These are phyloP conservation scores for Xiphophorus maculatus DNA, from an alignment of 2,113 vertebrate genomes.

Conservation along the genomic window DNA sequence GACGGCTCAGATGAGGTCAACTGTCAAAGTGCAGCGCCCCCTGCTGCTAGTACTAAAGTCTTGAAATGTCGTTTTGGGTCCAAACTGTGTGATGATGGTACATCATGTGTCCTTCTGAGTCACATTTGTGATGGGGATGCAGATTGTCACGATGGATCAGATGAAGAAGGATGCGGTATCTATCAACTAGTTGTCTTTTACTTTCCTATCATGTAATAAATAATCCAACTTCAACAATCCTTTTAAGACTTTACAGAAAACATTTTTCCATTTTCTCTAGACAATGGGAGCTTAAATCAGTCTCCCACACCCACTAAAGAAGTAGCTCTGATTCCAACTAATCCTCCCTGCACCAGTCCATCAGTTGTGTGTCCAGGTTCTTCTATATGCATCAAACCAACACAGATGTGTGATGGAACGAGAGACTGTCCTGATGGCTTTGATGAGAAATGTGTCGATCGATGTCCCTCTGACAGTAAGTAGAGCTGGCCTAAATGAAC, in stretches of 20 bases:
- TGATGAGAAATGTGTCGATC: conserved; percentile 82
- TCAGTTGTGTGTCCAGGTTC: conserved; percentile 78
- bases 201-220: not conserved
- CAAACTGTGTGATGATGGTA: conserved; percentile 71
- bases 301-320: not conserved
- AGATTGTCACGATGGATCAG: conserved; percentile 15
- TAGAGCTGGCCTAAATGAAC: not conserved
- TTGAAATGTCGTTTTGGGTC: conserved; percentile 66
- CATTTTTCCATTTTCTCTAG: not conserved
- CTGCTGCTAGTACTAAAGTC: not conserved
- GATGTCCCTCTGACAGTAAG: conserved; percentile 79
- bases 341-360: conserved; percentile 36
- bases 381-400: conserved; percentile 77
- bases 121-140: conserved; percentile 7
- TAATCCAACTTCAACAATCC: not conserved
- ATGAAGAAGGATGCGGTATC: conserved; percentile 26
- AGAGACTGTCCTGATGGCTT: conserved; percentile 86
- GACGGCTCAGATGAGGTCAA: conserved; percentile 9
- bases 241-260: conserved; percentile 1
- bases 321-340: not conserved
- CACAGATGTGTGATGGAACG: conserved; percentile 82
- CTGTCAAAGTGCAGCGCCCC: not conserved
- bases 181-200: not conserved
- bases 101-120: conserved; percentile 18
- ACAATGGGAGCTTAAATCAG: not conserved